Evolutionary conservation across 2,797 vertebrate genomes (phyloP), one percentile per base, ranked within the genome.

Genomic region (Sternarchorhynchus goeldii): DNA sequence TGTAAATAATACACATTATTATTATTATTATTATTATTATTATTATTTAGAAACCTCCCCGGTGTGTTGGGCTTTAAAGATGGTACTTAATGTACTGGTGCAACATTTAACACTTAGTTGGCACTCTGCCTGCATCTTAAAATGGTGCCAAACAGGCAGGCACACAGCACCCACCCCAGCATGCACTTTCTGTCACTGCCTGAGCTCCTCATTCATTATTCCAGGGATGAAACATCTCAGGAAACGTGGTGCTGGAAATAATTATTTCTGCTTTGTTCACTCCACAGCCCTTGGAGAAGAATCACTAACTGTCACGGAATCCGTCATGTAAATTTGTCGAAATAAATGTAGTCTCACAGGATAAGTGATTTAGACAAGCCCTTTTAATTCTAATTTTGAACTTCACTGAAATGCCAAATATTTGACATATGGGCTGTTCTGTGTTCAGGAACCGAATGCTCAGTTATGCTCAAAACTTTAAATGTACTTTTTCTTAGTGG

Each of bases 141-240:
- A 65, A 68, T 20, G 31, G 29, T 25, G 70, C 57, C 39, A 74
- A 81, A 31, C 62, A 73, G 39, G n/a, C 65, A 32, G 10, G 62
- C 62, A 39, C 63, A 63, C 29, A 50, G 72, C 21, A 39, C 58
- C 76, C 64, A 56, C 32, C 12, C 29, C n/a, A 20, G 56, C 14
- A 20, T 82, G 62, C 29, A 53, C 63, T 82, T 57, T 41, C 68
- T 50, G 69, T 77, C 39, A 65, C 65, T 80, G 50, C 67, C 57
- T 83, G 75, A 80, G 50, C 57, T 45, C 39, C 75, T 65, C 45
- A 70, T 70, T 65, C 32, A 71, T 80, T 79, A 79, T 68, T 76
- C 64, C 20, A 56, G 72, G 56, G 45, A 63, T 84, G 74, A 79
- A 64, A 66, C 25, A 58, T 74, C 69, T 81, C 56, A 68, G 41